Evolutionary conservation across 2,888 invertebrate species (phyloP).

Genomic region (Eubasilissa splendida): DNA sequence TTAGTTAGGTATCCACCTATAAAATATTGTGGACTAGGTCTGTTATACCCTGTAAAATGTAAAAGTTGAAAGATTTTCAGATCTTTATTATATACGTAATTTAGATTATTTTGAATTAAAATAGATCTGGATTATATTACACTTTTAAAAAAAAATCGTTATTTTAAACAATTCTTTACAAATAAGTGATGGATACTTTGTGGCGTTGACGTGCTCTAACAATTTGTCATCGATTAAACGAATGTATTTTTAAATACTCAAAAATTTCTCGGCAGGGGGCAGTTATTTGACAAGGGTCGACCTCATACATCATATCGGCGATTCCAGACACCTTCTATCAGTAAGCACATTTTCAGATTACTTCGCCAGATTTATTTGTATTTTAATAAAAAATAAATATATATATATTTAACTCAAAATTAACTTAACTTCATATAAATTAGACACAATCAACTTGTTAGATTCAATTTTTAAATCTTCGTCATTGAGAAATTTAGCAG

Average conservation of each 20-base stretch:
- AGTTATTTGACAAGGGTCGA: slow-evolving; percentile 40
- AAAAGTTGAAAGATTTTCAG: too few relatives aligned
- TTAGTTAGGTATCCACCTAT: too few relatives aligned
- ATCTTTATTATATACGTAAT: too few relatives aligned
- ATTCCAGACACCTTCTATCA: slow-evolving; percentile 7
- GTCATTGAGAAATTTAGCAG: too few relatives aligned
- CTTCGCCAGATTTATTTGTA: background rate
- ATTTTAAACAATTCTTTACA: slow-evolving; percentile 21
- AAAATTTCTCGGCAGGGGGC: slow-evolving; percentile 48
- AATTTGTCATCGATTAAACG: slow-evolving; percentile 55
- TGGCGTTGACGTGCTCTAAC: slow-evolving; percentile 39
- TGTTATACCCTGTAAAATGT: too few relatives aligned
- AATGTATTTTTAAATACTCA: slow-evolving; percentile 55
- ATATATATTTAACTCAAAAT: background rate
- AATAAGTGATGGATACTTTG: slow-evolving; percentile 34
- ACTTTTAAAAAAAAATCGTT: too few relatives aligned
- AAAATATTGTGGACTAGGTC: too few relatives aligned
- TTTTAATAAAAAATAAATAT: background rate
- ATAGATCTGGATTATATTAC: too few relatives aligned
- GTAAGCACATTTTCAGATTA: background rate
- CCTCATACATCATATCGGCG: slow-evolving; percentile 39
- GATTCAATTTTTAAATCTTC: too few relatives aligned
- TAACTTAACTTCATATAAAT: background rate
- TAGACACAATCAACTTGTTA: too few relatives aligned
- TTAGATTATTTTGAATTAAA: too few relatives aligned